A percentile compares a stretch with the other conserved stretches of the same genome.
Evolutionary conservation across 2,888 invertebrate species (phyloP).

Genomic region (Nomada lathburiana): DNA sequence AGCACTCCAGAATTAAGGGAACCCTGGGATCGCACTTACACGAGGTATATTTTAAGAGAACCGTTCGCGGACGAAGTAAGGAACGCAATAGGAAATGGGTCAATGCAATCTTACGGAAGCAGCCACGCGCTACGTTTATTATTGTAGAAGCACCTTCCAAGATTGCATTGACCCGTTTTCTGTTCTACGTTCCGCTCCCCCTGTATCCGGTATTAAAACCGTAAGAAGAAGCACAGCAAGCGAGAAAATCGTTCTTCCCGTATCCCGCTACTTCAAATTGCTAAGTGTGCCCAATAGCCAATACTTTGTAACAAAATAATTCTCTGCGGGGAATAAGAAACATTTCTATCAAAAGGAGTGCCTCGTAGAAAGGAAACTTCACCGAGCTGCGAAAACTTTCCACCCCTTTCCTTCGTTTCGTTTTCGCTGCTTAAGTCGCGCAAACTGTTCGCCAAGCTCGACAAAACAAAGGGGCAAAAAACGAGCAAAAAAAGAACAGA

Average conservation of each 20-base stretch:
- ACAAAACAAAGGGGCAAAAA: no score
- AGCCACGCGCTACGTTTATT: slow-evolving; percentile 48
- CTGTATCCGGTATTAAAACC: slow-evolving; percentile 24
- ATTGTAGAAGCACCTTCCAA: slow-evolving; percentile 47
- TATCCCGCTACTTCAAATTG: slow-evolving; percentile 22
- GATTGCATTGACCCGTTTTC: slow-evolving; percentile 48
- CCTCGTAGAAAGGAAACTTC: slow-evolving; percentile 17
- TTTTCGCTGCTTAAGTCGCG: slow-evolving; percentile 28
- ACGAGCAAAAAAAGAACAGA: no score
- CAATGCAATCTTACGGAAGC: slow-evolving; percentile 49
- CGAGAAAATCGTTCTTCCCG: slow-evolving; percentile 8
- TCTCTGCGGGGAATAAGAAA: slow-evolving; percentile 17
- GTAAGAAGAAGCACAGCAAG: background rate
- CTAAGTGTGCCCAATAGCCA: slow-evolving; percentile 35
- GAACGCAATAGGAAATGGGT: slow-evolving; percentile 44
- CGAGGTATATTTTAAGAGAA: slow-evolving; percentile 4
- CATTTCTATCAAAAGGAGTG: slow-evolving; percentile 39
- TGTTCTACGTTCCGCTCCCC: slow-evolving; percentile 13
- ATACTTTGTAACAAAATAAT: slow-evolving; percentile 48
- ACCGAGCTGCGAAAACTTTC: slow-evolving; percentile 24
- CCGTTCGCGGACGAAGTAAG: slow-evolving; percentile 10
- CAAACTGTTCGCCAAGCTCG: slow-evolving; percentile 34
- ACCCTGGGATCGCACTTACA: slow-evolving; percentile 13
- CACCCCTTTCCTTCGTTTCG: background rate
- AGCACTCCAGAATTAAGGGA: background rate